A percentile compares a stretch with the other conserved stretches of the same genome.
These are phyloP conservation scores for Tetranychus truncatus DNA, from an alignment of 2,888 invertebrate species.

Conservation along the genomic window DNA sequence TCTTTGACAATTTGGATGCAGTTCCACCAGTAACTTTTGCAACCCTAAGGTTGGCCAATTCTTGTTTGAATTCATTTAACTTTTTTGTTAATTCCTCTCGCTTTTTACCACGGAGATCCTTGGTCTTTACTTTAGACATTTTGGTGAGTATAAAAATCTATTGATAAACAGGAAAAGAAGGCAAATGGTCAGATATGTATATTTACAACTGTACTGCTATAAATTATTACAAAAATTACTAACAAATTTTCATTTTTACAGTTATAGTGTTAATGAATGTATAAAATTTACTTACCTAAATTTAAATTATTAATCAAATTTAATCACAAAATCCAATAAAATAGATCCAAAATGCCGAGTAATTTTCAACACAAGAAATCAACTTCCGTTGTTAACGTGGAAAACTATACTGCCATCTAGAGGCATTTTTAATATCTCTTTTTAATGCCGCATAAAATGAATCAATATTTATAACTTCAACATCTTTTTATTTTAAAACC, in stretches of 20 bases:
- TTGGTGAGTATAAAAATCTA: neutral
- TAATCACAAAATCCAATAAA: neutral
- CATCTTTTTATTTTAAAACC: too few relatives aligned
- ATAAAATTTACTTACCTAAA: neutral
- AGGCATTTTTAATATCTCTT: too few relatives aligned
- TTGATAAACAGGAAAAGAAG: neutral
- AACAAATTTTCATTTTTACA: too few relatives aligned
- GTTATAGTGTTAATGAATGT: too few relatives aligned
- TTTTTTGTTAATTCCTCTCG: slow-evolving; percentile 93
- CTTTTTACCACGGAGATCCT: slow-evolving; percentile 82
- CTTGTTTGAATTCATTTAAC: slow-evolving; percentile 89
- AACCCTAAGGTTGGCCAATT: slow-evolving; percentile 79
- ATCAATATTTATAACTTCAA: too few relatives aligned
- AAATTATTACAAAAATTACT: too few relatives aligned
- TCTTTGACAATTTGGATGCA: slow-evolving; percentile 92
- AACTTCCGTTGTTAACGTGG: neutral
- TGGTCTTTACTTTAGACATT: slow-evolving; percentile 82
- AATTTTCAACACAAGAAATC: neutral
- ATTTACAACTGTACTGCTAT: too few relatives aligned
- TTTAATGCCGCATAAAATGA: neutral
- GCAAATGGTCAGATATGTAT: too few relatives aligned
- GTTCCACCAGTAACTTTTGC: slow-evolving; percentile 94
- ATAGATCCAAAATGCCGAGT: neutral
- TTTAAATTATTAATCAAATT: neutral
- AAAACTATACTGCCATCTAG: neutral